Evolutionary conservation across 2,888 invertebrate genomes (phyloP).

Genomic region (Eupithecia pulchellata): DNA sequence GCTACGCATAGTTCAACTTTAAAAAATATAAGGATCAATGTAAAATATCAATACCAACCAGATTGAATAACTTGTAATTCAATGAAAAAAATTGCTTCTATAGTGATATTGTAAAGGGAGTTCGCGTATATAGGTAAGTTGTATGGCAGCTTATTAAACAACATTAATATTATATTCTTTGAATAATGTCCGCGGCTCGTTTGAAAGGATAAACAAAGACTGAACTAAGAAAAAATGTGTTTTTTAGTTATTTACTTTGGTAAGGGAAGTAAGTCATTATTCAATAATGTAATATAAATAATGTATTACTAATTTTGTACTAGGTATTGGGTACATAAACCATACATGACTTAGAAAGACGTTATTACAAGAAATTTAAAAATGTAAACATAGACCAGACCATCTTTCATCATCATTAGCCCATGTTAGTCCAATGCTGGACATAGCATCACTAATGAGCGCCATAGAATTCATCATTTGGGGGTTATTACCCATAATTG

Average conservation of each 20-base stretch:
- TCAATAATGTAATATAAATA: too few relatives aligned
- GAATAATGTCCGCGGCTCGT: constrained; percentile 9
- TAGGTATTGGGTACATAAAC: neutral
- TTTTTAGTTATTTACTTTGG: neutral
- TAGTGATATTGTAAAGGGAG: neutral
- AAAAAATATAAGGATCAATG: neutral
- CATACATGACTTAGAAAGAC: neutral
- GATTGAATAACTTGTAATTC: neutral
- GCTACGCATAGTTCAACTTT: neutral
- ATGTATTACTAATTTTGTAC: too few relatives aligned
- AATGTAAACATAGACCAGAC: too few relatives aligned
- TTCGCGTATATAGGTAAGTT: neutral
- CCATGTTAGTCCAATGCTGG: too few relatives aligned
- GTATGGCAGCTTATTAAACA: neutral
- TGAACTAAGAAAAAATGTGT: constrained; percentile 14
- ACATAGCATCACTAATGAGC: too few relatives aligned
- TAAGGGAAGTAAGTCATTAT: neutral
- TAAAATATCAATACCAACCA: neutral
- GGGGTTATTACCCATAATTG: too few relatives aligned
- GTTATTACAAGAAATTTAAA: neutral
- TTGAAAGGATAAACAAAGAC: constrained; percentile 30
- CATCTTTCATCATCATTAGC: too few relatives aligned
- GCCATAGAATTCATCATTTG: too few relatives aligned
- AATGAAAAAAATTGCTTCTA: neutral
- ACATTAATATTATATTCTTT: neutral